A percentile compares a stretch with the other conserved stretches of the same genome.
Evolutionary conservation across 2,113 vertebrate species (phyloP).

Genomic region (Corythornis cristatus): DNA sequence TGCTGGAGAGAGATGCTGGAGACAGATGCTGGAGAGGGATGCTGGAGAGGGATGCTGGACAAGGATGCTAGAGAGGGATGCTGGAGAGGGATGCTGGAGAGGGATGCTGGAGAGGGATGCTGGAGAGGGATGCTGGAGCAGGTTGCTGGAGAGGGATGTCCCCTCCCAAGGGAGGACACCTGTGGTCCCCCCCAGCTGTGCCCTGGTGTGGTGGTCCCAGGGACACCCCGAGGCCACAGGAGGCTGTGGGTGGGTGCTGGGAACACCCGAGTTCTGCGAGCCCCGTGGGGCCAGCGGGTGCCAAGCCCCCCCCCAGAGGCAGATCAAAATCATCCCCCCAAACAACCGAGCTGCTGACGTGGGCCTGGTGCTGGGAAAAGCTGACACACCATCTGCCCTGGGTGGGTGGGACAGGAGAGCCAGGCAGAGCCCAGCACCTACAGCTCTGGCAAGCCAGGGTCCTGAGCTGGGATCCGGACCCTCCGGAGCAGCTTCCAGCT

Average conservation of each 20-base stretch:
- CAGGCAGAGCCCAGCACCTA: rapidly evolving
- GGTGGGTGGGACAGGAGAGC: not conserved
- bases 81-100: no score
- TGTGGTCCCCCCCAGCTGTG: no score
- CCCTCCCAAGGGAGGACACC: not conserved
- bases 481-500: rapidly evolving
- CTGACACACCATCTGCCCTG: not conserved
- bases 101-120: no score
- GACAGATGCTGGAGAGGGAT: no score
- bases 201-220: not conserved
- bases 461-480: not conserved
- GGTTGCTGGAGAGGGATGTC: no score
- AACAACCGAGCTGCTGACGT: not conserved
- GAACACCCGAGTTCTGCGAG: not conserved
- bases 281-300: rapidly evolving
- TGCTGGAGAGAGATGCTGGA: no score
- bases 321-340: constrained; percentile 2
- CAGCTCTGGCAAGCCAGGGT: no score
- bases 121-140: no score
- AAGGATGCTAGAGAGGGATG: no score
- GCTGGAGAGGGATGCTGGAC: not conserved
- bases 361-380: not conserved
- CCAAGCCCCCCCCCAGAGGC: not conserved
- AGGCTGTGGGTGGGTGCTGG: not conserved
- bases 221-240: rapidly evolving